Conservation (phyloP, 1,140 invertebrate species). For the Schlechtendalia chinensis region DNA sequence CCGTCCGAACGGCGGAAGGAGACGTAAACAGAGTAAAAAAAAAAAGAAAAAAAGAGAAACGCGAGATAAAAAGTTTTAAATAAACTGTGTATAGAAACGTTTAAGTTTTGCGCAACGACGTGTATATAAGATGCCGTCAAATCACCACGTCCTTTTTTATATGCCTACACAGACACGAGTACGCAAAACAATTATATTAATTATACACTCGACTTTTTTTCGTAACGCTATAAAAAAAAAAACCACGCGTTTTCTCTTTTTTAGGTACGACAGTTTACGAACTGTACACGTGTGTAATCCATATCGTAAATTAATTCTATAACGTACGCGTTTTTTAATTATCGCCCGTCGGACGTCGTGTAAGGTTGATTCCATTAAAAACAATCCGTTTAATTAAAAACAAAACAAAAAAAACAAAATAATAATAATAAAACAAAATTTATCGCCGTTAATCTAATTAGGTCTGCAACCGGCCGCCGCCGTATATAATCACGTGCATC, state of each 20-base stretch:
- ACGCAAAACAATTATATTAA: too few species aligned
- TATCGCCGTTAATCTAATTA: slow-evolving; percentile 30
- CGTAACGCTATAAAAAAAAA: too few species aligned
- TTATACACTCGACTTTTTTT: too few species aligned
- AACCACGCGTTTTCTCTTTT: background rate
- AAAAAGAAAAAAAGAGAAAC: background rate
- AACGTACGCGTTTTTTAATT: background rate
- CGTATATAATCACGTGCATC: background rate
- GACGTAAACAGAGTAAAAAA: background rate
- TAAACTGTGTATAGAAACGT: background rate
- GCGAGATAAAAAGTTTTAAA: background rate
- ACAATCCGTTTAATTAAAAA: slow-evolving; percentile 38
- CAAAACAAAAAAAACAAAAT: slow-evolving; percentile 4
- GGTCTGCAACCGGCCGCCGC: background rate
- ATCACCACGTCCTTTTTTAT: too few species aligned
- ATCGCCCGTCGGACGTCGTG: background rate
- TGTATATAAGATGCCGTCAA: too few species aligned
- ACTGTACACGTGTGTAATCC: background rate
- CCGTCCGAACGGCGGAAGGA: background rate
- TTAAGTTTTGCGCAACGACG: too few species aligned
- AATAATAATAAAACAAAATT: background rate
- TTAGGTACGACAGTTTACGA: background rate
- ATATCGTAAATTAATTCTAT: slow-evolving; percentile 26
- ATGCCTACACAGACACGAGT: too few species aligned
- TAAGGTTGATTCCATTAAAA: slow-evolving; percentile 20